Percentiles rank a stretch among this genome's conserved stretches.
phyloP scores from a whole-genome alignment of 2,888 invertebrate species.

The Brenthis ino region DNA sequence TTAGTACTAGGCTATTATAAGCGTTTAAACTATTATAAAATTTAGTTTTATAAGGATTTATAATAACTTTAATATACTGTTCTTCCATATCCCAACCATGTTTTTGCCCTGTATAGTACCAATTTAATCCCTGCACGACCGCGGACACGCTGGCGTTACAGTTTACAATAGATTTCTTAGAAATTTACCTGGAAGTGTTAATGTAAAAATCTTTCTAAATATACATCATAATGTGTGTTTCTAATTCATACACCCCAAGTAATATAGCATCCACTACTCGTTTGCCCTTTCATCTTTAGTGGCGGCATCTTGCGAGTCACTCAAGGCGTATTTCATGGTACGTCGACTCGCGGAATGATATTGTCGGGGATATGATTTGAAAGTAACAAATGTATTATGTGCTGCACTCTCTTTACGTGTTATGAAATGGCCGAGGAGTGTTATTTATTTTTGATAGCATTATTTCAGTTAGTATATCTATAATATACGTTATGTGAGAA shows the following conservation, averaged over 20 bases:
- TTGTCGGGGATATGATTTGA: conserved; percentile 78
- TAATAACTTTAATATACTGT: too few species aligned
- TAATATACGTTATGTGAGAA: not conserved
- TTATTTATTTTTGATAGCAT: not conserved
- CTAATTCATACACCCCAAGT: too few species aligned
- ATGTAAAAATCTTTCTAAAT: not conserved
- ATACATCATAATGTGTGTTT: not conserved
- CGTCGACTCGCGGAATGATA: conserved; percentile 80
- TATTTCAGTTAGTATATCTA: too few species aligned
- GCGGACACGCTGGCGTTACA: too few species aligned
- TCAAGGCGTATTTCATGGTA: conserved; percentile 81
- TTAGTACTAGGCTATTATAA: conserved; percentile 41
- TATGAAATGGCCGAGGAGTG: conserved; percentile 26
- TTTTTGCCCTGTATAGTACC: too few species aligned
- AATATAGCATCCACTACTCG: conserved; percentile 40
- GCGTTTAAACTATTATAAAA: not conserved
- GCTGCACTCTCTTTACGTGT: conserved; percentile 47
- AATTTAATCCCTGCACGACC: not conserved
- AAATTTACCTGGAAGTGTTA: too few species aligned
- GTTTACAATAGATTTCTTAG: too few species aligned
- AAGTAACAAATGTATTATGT: conserved; percentile 77
- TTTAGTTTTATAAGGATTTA: too few species aligned
- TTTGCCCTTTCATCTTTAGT: conserved; percentile 49
- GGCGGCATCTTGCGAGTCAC: conserved; percentile 77
- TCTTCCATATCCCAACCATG: too few species aligned